Percentiles rank a stretch among this genome's conserved stretches.
phyloP scores from a whole-genome alignment of 2,888 invertebrate genomes.

The Chloroclystis v-ata region DNA sequence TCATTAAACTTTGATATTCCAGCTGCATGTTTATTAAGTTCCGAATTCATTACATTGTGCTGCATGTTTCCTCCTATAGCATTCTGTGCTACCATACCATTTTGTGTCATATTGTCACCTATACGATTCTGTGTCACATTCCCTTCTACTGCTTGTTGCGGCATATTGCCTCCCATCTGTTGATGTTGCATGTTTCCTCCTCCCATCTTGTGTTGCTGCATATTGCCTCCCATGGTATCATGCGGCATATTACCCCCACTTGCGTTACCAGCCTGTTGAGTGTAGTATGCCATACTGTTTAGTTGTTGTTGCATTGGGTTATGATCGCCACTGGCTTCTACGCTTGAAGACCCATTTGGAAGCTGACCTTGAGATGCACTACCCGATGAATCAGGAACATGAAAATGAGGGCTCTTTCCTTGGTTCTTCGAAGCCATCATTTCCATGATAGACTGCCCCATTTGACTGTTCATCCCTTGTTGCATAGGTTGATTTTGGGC shows the following conservation, averaged over 20 bases:
- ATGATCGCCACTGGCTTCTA: constrained; percentile 19
- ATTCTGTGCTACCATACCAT: constrained; percentile 9
- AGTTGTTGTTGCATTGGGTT: constrained; percentile 32
- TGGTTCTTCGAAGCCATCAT: constrained; percentile 45
- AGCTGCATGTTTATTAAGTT: constrained; percentile 37
- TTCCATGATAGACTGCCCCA: constrained; percentile 58
- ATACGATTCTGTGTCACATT: constrained; percentile 26
- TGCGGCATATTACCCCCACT: constrained; percentile 19
- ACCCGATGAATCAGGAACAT: constrained; percentile 28
- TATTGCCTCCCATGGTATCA: constrained; percentile 21
- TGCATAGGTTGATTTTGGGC: constrained; percentile 16
- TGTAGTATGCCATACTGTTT: not conserved
- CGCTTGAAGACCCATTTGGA: constrained; percentile 18
- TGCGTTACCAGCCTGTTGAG: not conserved
- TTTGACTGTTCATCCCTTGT: constrained; percentile 38
- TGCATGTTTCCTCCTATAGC: not conserved
- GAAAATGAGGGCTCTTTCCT: constrained; percentile 10
- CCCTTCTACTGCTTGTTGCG: constrained; percentile 21
- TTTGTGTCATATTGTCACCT: constrained; percentile 29
- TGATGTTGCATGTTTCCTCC: constrained; percentile 22
- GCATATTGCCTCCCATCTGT: constrained; percentile 25
- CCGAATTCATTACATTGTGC: too few relatives aligned
- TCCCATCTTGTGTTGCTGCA: too few relatives aligned
- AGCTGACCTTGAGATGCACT: constrained; percentile 37
- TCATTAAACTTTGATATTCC: constrained; percentile 62